Conservation (phyloP, 2,113 vertebrate genomes). For the Mirounga angustirostris region DNA sequence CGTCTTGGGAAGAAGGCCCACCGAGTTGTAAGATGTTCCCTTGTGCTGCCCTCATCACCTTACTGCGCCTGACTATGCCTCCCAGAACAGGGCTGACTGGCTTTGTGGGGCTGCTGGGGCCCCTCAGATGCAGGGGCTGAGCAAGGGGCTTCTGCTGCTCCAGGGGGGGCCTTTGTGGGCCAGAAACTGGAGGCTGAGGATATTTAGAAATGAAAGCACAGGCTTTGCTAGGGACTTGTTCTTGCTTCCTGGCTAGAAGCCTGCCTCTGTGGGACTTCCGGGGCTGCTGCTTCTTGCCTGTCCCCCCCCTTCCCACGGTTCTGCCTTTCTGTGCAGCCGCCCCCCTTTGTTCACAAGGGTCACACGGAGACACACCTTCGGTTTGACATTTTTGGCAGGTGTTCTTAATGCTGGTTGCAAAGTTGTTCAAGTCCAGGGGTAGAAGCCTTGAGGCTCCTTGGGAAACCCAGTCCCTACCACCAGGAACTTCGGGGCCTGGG, state of each 20-base stretch:
- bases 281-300: conserved; percentile 62
- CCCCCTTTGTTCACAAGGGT: not conserved
- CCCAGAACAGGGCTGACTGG: not conserved
- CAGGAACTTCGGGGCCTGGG: not conserved
- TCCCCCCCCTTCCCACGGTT: not conserved
- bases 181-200: conserved; percentile 29
- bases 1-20: conserved; percentile 72
- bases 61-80: not conserved
- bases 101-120: conserved; percentile 37
- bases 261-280: conserved; percentile 44
- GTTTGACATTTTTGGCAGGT: not conserved
- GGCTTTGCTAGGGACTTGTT: not conserved
- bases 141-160: not conserved
- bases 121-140: not conserved
- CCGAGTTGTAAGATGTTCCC: not conserved
- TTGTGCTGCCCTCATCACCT: not conserved
- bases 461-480: conserved; percentile 3
- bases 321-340: not conserved
- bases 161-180: not conserved
- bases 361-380: not conserved
- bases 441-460: conserved; percentile 14
- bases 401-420: not conserved
- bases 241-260: not conserved
- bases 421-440: not conserved
- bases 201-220: conserved; percentile 59